Conservation (phyloP, 2,797 vertebrate species). For the Manis crassicaudata region DNA sequence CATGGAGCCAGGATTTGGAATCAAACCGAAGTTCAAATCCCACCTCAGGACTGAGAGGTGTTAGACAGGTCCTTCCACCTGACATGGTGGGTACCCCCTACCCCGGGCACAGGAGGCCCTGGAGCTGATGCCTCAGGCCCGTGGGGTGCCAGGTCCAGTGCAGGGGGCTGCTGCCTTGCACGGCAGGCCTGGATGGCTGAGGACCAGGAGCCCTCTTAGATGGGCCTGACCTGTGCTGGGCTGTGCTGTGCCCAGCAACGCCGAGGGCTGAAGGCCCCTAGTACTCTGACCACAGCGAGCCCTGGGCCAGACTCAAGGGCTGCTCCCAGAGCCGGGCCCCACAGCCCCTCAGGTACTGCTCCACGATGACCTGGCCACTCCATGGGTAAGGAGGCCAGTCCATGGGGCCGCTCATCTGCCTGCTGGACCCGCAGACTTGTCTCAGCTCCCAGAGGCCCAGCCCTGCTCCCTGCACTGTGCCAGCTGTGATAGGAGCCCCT, state of each 20-base stretch:
- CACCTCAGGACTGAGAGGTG: neutral
- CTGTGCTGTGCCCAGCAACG: rapidly evolving
- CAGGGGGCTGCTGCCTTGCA: neutral
- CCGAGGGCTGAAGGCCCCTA: neutral
- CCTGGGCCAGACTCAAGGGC: neutral
- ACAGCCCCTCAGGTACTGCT: neutral
- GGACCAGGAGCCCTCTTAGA: neutral
- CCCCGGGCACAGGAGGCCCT: rapidly evolving
- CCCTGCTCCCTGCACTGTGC: neutral
- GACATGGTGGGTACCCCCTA: rapidly evolving
- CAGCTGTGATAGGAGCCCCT: neutral
- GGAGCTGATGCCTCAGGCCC: neutral
- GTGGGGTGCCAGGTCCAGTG: neutral
- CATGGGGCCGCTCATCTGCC: neutral
- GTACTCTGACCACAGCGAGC: neutral
- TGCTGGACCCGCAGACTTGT: neutral
- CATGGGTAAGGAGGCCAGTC: neutral
- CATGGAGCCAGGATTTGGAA: neutral
- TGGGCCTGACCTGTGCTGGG: neutral
- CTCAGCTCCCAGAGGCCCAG: neutral
- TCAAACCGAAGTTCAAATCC: neutral
- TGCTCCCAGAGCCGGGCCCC: neutral
- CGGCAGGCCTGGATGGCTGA: rapidly evolving
- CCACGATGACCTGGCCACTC: neutral
- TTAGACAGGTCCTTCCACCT: neutral